Conservation (phyloP, 2,797 vertebrate genomes). For the Pipistrellus nathusii region DNA sequence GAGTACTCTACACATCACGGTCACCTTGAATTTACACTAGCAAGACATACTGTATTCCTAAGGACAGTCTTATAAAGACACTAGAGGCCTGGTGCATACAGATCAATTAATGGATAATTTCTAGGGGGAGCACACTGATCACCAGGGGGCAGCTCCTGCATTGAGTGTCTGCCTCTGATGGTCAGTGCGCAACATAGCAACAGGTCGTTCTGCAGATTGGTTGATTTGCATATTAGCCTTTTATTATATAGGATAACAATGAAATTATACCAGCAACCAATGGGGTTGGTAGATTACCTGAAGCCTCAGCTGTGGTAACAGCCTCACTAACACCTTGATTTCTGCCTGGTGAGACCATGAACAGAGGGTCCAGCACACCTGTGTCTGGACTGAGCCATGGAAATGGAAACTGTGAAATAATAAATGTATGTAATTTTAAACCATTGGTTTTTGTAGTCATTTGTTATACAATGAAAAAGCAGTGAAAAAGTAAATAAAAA, state of each 20-base stretch:
- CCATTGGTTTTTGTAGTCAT: neutral
- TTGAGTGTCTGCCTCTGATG: too few species aligned
- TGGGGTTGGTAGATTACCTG: neutral
- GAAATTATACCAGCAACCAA: neutral
- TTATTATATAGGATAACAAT: neutral
- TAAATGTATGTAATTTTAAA: neutral
- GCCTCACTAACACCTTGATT: neutral
- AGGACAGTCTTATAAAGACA: neutral
- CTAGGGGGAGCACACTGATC: too few species aligned
- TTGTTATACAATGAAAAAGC: neutral
- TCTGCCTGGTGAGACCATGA: neutral
- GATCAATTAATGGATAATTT: neutral
- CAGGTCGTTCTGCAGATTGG: too few species aligned
- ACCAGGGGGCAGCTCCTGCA: too few species aligned
- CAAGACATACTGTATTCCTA: neutral
- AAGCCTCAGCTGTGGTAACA: neutral
- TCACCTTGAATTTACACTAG: neutral
- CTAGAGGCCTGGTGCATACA: neutral
- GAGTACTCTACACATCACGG: neutral
- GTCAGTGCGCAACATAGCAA: too few species aligned
- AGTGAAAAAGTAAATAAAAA: neutral
- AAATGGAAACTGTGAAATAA: neutral
- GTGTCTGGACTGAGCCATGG: neutral
- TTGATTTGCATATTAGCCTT: too few species aligned
- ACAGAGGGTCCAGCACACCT: neutral